Percentiles rank a stretch among this genome's conserved stretches.
Conservation (phyloP, 2,797 vertebrate species). For the Diplodus sargus region DNA sequence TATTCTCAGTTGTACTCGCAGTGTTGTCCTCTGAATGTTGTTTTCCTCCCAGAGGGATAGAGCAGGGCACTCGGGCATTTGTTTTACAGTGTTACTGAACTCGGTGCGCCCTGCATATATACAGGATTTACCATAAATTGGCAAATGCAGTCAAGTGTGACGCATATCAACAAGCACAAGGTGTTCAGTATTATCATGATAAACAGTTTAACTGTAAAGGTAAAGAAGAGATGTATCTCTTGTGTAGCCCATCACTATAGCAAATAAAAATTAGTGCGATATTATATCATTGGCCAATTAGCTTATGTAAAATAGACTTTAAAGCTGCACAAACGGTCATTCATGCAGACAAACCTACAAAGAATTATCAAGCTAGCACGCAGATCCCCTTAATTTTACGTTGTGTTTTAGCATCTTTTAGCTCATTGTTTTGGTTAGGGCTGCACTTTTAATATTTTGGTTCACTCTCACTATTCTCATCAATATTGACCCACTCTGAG, state of each 20-base stretch:
- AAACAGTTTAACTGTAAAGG: constrained; percentile 3
- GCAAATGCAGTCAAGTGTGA: constrained; percentile 31
- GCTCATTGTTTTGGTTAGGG: not conserved
- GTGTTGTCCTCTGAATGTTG: constrained; percentile 45
- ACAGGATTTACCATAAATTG: constrained; percentile 28
- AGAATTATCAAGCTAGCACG: not conserved
- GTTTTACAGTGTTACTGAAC: constrained; percentile 33
- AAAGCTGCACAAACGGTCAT: not conserved
- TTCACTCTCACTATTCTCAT: not conserved
- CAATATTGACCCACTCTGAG: not conserved
- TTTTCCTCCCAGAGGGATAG: constrained; percentile 48
- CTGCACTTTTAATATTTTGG: not conserved
- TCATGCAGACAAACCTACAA: too few relatives aligned
- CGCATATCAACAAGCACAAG: constrained; percentile 8
- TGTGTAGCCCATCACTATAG: not conserved
- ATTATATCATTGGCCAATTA: not conserved
- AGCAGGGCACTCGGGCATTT: constrained; percentile 37
- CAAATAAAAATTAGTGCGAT: not conserved
- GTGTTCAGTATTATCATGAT: not conserved
- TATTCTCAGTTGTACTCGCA: constrained; percentile 37
- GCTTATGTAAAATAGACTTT: not conserved
- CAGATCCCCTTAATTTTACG: not conserved
- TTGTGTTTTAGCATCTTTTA: not conserved
- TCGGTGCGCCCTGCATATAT: constrained; percentile 12
- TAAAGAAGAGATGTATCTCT: not conserved